Percentiles rank a stretch among this genome's conserved stretches.
These are phyloP conservation scores for Crenuchus spilurus DNA, from an alignment of 2,797 vertebrate genomes.

Conservation along the genomic window DNA sequence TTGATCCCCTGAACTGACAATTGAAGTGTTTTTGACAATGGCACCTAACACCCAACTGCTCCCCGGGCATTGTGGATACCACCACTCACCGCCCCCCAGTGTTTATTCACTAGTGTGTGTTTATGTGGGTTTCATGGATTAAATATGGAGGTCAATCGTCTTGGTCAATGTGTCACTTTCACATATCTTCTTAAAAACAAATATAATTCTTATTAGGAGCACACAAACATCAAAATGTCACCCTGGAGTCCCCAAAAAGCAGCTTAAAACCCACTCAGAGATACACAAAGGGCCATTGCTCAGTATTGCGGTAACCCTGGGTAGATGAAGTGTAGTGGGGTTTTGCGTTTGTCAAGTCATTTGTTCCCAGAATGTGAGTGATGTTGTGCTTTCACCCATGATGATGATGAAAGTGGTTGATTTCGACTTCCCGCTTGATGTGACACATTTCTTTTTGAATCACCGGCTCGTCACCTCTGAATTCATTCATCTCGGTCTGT, in stretches of 20 bases:
- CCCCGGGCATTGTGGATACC: too few relatives aligned
- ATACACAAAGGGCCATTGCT: neutral
- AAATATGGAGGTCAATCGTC: too few relatives aligned
- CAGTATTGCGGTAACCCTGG: neutral
- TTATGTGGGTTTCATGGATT: too few relatives aligned
- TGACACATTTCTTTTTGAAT: conserved; percentile 54
- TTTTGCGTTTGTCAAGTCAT: conserved; percentile 37
- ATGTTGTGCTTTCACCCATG: conserved; percentile 37
- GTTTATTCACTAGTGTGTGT: too few relatives aligned
- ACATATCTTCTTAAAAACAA: too few relatives aligned
- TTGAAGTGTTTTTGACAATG: too few relatives aligned
- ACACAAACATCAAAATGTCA: neutral
- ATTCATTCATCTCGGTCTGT: conserved; percentile 34
- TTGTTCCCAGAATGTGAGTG: conserved; percentile 47
- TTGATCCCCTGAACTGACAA: too few relatives aligned
- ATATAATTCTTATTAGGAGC: too few relatives aligned
- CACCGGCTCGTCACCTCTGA: neutral
- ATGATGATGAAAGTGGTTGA: conserved; percentile 32
- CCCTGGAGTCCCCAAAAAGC: neutral
- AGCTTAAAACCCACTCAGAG: neutral
- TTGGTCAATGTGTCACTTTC: too few relatives aligned
- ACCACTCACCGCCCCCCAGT: too few relatives aligned
- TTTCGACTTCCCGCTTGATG: conserved; percentile 37
- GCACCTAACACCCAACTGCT: too few relatives aligned
- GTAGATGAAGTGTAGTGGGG: neutral